Conservation (phyloP, 2,797 vertebrate genomes). For the Gobionotothen gibberifrons region DNA sequence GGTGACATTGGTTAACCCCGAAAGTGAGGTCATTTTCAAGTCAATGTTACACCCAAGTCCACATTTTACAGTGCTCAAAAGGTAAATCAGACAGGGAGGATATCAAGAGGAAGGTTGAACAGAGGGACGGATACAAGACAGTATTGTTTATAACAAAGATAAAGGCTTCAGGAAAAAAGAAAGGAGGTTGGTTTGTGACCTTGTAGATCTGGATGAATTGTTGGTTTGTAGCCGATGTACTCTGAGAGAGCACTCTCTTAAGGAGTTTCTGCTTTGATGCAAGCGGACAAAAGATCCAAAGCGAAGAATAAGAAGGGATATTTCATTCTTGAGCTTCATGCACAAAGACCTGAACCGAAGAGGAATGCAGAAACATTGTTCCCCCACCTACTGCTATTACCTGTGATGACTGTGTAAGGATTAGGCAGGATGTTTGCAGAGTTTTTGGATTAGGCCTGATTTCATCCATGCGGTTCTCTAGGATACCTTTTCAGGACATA, state of each 20-base stretch:
- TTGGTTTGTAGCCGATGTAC: slow-evolving; percentile 45
- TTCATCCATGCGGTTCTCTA: slow-evolving; percentile 54
- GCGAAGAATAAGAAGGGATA: slow-evolving; percentile 36
- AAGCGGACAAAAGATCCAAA: slow-evolving; percentile 62
- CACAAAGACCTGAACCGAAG: slow-evolving; percentile 47
- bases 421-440: slow-evolving; percentile 63
- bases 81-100: slow-evolving; percentile 41
- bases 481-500: slow-evolving; percentile 56
- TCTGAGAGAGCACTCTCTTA: slow-evolving; percentile 33
- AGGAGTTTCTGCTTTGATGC: slow-evolving; percentile 63
- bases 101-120: slow-evolving; percentile 32
- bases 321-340: slow-evolving; percentile 44
- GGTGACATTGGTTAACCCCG: slow-evolving; percentile 84
- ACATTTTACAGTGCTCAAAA: slow-evolving; percentile 38
- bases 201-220: slow-evolving; percentile 44
- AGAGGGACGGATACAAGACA: slow-evolving; percentile 41
- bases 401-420: slow-evolving; percentile 53
- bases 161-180: slow-evolving; percentile 15
- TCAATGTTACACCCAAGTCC: slow-evolving; percentile 67
- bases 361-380: slow-evolving; percentile 57
- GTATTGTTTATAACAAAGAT: slow-evolving; percentile 32
- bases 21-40: slow-evolving; percentile 82
- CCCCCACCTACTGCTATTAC: slow-evolving; percentile 49
- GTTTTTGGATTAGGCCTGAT: slow-evolving; percentile 60
- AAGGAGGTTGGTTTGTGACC: slow-evolving; percentile 31